Percentiles rank a stretch among this genome's conserved stretches.
phyloP scores from a whole-genome alignment of 2,797 vertebrate genomes.

The Coregonus suidteri region DNA sequence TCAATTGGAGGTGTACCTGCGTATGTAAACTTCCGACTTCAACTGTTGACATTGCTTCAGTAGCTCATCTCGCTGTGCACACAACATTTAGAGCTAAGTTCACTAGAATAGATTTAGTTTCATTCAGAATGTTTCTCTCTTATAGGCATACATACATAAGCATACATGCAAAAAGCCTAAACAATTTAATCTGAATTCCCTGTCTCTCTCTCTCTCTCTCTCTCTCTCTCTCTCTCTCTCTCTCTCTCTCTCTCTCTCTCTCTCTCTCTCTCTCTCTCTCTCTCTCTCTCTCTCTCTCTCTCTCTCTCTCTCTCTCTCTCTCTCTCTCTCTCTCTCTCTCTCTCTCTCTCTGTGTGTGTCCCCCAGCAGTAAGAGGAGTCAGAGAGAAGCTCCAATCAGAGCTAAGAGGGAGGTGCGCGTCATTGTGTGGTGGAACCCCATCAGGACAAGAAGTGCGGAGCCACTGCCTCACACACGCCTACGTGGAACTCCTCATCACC shows the following conservation, averaged over 20 bases:
- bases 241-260: neutral
- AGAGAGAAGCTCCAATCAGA: neutral
- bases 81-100: neutral
- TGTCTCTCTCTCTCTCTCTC: neutral
- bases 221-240: neutral
- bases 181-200: too few species aligned
- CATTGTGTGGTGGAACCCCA: neutral
- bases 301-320: neutral
- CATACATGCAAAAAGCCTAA: too few species aligned
- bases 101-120: neutral
- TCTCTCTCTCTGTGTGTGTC: too few species aligned
- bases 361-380: neutral
- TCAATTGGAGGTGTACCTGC: too few species aligned
- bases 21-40: neutral
- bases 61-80: neutral
- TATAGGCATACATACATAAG: too few species aligned
- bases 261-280: neutral
- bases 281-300: too few species aligned
- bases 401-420: neutral
- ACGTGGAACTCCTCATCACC: neutral
- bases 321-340: neutral
- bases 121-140: too few species aligned
- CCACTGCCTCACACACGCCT: neutral
- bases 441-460: neutral
- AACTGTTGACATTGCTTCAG: neutral